These are phyloP conservation scores for Tyria jacobaeae DNA, from an alignment of 2,888 invertebrate species.

Conservation along the genomic window DNA sequence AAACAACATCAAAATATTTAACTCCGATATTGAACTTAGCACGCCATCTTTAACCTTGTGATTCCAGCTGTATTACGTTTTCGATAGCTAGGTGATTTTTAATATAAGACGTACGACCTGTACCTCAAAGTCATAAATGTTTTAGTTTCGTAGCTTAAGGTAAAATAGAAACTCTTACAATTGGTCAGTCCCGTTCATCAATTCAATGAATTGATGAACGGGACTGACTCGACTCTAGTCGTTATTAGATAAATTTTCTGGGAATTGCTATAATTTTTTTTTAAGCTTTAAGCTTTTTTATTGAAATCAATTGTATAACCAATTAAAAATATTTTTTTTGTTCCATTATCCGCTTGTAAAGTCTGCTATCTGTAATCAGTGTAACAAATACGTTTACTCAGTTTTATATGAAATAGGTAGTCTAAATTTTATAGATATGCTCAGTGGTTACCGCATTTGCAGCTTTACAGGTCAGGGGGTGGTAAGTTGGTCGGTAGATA, in stretches of 20 bases:
- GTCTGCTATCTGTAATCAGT: no score
- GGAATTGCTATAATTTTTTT: no score
- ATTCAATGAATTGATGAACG: background rate
- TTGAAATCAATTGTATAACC: no score
- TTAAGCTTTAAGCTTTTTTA: no score
- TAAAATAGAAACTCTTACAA: background rate
- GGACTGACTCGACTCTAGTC: no score
- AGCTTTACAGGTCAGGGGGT: conserved; percentile 27
- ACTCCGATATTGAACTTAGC: conserved; percentile 62
- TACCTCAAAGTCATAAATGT: background rate
- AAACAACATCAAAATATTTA: conserved; percentile 56
- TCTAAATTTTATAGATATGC: conserved; percentile 50
- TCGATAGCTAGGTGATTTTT: conserved; percentile 34
- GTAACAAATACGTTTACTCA: conserved; percentile 30
- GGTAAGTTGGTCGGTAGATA: conserved; percentile 56
- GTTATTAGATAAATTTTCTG: no score
- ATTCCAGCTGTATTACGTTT: conserved; percentile 50
- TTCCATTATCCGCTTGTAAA: no score
- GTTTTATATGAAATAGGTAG: conserved; percentile 46
- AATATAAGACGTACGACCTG: conserved; percentile 17
- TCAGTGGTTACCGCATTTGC: conserved; percentile 36
- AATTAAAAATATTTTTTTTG: no score
- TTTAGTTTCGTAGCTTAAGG: background rate
- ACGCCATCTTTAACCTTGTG: conserved; percentile 72
- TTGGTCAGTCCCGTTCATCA: background rate